Conservation (phyloP, 2,113 vertebrate genomes). For the Trichomycterus rosablanca region DNA sequence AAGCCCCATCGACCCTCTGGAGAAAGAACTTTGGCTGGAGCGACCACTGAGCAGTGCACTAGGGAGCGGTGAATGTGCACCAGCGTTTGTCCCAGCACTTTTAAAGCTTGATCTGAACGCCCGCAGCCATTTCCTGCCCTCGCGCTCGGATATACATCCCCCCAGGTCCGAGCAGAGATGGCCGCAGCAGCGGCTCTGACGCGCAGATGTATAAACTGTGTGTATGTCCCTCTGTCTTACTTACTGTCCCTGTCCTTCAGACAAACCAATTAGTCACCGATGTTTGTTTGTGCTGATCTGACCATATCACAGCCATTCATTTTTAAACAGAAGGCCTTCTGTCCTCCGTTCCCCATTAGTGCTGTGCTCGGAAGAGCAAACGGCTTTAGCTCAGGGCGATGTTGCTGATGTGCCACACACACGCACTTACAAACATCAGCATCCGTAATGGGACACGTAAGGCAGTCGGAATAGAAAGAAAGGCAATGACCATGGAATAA, state of each 20-base stretch:
- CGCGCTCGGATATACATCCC: conserved; percentile 26
- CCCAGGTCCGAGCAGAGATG: conserved; percentile 32
- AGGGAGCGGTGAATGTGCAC: background rate
- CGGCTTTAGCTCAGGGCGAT: conserved; percentile 65
- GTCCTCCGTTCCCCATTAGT: conserved; percentile 58
- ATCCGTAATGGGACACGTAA: conserved; percentile 21
- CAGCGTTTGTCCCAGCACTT: conserved; percentile 1
- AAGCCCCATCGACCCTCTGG: background rate
- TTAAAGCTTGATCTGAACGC: conserved; percentile 23
- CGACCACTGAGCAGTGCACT: background rate
- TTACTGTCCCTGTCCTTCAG: conserved; percentile 33
- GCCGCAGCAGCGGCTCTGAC: conserved; percentile 4
- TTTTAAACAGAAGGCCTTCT: conserved; percentile 62
- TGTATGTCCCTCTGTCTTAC: conserved; percentile 16
- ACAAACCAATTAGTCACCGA: conserved; percentile 52
- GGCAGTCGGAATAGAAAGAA: conserved; percentile 31
- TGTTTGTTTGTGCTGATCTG: conserved; percentile 63
- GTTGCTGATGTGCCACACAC: conserved; percentile 44
- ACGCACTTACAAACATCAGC: conserved; percentile 19
- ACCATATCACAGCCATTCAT: conserved; percentile 63
- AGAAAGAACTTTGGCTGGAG: conserved; percentile 7
- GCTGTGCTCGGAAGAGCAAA: conserved; percentile 60
- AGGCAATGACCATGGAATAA: conserved; percentile 28
- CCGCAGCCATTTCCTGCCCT: conserved; percentile 34
- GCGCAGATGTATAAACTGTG: background rate